Evolutionary conservation across 2,797 vertebrate genomes (phyloP).

Genomic region (Crenichthys baileyi): DNA sequence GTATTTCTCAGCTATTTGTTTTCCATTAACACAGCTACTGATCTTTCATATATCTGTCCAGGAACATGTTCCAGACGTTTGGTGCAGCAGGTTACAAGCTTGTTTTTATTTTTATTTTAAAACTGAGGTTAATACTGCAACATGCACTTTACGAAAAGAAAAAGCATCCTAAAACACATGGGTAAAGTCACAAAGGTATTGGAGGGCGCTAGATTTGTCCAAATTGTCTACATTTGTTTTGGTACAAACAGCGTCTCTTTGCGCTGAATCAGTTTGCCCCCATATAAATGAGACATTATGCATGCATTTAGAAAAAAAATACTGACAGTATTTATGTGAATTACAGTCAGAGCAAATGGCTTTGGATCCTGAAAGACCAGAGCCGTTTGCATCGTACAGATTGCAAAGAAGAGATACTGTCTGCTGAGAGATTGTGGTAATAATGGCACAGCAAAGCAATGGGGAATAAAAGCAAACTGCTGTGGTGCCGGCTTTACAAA

Average conservation of each 20-base stretch:
- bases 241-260: neutral
- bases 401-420: neutral
- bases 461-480: neutral
- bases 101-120: neutral
- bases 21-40: neutral
- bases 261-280: neutral
- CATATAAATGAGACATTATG: neutral
- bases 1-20: no score
- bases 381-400: neutral
- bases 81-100: neutral
- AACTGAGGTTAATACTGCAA: neutral
- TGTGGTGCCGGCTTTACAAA: neutral
- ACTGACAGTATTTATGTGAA: neutral
- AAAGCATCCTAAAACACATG: neutral
- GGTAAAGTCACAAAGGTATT: neutral
- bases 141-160: neutral
- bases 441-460: neutral
- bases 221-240: neutral
- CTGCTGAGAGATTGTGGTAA: neutral
- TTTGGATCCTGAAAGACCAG: neutral
- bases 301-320: neutral
- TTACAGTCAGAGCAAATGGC: neutral
- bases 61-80: neutral
- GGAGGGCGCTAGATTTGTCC: neutral
- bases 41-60: neutral